A percentile compares a stretch with the other conserved stretches of the same genome.
Conservation (phyloP, 2,888 invertebrate species). For the Cephus runcator region DNA sequence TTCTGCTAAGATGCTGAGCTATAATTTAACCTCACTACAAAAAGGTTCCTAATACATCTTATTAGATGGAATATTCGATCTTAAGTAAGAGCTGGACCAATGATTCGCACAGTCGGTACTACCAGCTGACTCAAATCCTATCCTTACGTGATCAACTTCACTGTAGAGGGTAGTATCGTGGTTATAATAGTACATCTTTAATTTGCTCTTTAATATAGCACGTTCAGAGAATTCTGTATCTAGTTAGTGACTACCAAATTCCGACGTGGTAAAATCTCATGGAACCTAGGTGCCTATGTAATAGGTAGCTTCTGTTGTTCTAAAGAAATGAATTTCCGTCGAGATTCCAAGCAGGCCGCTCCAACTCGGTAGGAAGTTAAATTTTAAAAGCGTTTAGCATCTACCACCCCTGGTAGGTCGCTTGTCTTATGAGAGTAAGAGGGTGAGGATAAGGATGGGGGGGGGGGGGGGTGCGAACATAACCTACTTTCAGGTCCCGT, state of each 20-base stretch:
- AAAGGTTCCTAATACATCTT: conserved; percentile 38
- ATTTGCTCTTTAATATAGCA: too few species aligned
- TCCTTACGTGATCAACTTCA: not conserved
- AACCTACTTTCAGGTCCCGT: conserved; percentile 41
- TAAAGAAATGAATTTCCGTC: conserved; percentile 31
- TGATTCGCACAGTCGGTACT: conserved; percentile 17
- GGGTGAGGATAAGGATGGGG: conserved; percentile 7
- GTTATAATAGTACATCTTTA: too few species aligned
- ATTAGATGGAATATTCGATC: conserved; percentile 31
- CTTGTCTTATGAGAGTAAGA: conserved; percentile 27
- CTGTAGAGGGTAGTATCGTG: not conserved
- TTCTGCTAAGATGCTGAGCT: conserved; percentile 28
- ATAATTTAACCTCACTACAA: conserved; percentile 38
- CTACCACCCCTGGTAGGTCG: conserved; percentile 34
- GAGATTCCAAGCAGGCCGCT: conserved; percentile 27
- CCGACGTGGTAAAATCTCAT: not conserved
- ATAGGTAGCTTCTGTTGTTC: too few species aligned
- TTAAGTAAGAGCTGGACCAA: conserved; percentile 15
- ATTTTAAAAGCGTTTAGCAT: conserved; percentile 50
- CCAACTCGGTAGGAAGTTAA: conserved; percentile 34
- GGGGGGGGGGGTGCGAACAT: conserved; percentile 26
- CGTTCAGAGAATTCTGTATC: not conserved
- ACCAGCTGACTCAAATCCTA: conserved; percentile 1
- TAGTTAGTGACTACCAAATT: not conserved
- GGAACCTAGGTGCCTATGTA: too few species aligned